Base-by-base conservation (phyloP, 2,113 vertebrate species). In the Salminus brasiliensis region DNA sequence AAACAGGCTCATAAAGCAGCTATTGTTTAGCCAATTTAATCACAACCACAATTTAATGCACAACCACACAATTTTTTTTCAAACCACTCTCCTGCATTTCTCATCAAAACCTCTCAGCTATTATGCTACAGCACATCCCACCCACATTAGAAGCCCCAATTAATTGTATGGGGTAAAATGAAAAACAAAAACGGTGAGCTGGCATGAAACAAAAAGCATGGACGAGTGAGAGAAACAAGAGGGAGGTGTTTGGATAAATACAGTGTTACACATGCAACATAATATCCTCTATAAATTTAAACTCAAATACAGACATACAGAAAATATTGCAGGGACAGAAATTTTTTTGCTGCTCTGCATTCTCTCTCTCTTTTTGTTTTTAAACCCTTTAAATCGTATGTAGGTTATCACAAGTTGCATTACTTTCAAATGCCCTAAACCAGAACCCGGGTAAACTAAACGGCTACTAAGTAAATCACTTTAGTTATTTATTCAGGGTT, bases 11-110 rank as follows among this genome's bases (percentile, higher is more conserved):
- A 92, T 85, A 91, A 88, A 88, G 87, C 76, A 59, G 57, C 83
- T 67, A 85, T 87, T 92, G 85, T 89, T 87, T 63, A 70, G 59
- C 55, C 2, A 71, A 30, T 27, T 74, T 89, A 81, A 89, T 86
- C 89, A 86, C 87, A 81, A 89, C 85, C 89, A 86, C 87, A 78
- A 87, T 85, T 85, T 87, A 83, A 83, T 80, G 81, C 73, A 60
- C 49, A 81, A 77, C 84, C 84, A 86, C 2, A 49, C 87, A 10
- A 15, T 16, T 47, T 43, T 18, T 49, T 12, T 49, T n/a, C 47
- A 21, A 49, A 49, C 47, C 47, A 49, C 47, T 6, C 3, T 49
- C 18, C 47, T 92, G 91, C 80, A 90, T 83, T 89, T 90, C 87
- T 87, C 87, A 88, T 89, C 83, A 15, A 0, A 0, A 41, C 63